phyloP scores from a whole-genome alignment of 1,140 invertebrate genomes.

The Macrobrachium rosenbergii region DNA sequence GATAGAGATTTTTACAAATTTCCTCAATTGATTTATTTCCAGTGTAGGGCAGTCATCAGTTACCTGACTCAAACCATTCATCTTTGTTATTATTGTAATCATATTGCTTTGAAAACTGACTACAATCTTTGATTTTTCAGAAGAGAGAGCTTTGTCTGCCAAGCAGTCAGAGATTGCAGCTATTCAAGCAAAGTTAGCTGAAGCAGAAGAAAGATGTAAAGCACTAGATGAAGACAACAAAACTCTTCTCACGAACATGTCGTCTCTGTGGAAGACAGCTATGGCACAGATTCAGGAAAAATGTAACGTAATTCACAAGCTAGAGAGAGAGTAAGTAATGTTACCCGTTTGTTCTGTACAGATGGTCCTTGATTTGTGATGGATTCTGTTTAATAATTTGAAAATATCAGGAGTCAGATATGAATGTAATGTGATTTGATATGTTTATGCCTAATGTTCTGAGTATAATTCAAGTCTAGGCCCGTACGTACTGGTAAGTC shows the following conservation, averaged over 20 bases:
- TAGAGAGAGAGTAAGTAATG: conserved; percentile 50
- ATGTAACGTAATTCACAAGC: background rate
- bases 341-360: background rate
- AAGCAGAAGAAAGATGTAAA: background rate
- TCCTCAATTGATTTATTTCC: too few species aligned
- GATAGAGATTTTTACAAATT: too few species aligned
- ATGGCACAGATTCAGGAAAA: conserved; percentile 39
- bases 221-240: conserved; percentile 45
- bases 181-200: background rate
- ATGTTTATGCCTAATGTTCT: too few species aligned
- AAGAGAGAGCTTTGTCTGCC: background rate
- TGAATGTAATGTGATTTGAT: too few species aligned
- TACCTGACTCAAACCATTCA: too few species aligned
- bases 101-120: too few species aligned
- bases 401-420: background rate
- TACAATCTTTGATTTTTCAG: background rate
- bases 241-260: conserved; percentile 49
- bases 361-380: background rate
- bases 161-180: background rate
- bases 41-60: too few species aligned
- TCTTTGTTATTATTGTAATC: too few species aligned
- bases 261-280: conserved; percentile 56
- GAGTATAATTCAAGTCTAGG: too few species aligned
- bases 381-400: background rate
- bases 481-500: too few species aligned